Evolutionary conservation across 2,888 invertebrate species (phyloP).

Genomic region (Drosophila merina): DNA sequence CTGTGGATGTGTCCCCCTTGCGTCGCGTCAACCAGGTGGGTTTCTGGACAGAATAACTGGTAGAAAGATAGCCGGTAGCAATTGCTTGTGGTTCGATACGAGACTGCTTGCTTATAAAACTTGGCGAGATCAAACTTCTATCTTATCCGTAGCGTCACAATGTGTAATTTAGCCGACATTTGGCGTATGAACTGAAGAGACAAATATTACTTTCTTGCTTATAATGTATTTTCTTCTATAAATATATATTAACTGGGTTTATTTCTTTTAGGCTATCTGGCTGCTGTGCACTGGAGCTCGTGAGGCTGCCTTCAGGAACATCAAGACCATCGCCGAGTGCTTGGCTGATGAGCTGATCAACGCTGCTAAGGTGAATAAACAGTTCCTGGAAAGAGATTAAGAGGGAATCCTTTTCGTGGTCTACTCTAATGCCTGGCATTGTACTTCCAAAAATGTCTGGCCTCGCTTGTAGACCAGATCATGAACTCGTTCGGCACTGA

Average conservation of each 20-base stretch:
- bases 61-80: slow-evolving; percentile 46
- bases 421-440: slow-evolving; percentile 58
- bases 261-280: slow-evolving; percentile 93
- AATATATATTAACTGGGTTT: not conserved
- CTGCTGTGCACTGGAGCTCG: slow-evolving; percentile 99
- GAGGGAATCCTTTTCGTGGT: slow-evolving; percentile 25
- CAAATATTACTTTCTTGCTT: not conserved
- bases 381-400: not conserved
- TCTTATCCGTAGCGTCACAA: slow-evolving; percentile 80
- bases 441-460: slow-evolving; percentile 37
- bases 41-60: not conserved
- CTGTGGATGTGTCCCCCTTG: slow-evolving; percentile 99
- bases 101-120: slow-evolving; percentile 65
- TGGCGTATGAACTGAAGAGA: slow-evolving; percentile 80
- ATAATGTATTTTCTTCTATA: not conserved
- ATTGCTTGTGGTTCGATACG: slow-evolving; percentile 59
- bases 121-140: slow-evolving; percentile 63
- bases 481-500: slow-evolving; percentile 4
- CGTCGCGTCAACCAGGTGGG: slow-evolving; percentile 96
- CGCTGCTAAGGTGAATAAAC: slow-evolving; percentile 92
- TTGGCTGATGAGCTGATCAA: slow-evolving; percentile 99
- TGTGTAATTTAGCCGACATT: slow-evolving; percentile 58
- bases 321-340: slow-evolving; percentile 99
- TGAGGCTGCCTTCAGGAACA: slow-evolving; percentile 99
- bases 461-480: slow-evolving; percentile 67